Base-by-base conservation (phyloP, 2,888 invertebrate genomes). In the Phytoseiulus persimilis region DNA sequence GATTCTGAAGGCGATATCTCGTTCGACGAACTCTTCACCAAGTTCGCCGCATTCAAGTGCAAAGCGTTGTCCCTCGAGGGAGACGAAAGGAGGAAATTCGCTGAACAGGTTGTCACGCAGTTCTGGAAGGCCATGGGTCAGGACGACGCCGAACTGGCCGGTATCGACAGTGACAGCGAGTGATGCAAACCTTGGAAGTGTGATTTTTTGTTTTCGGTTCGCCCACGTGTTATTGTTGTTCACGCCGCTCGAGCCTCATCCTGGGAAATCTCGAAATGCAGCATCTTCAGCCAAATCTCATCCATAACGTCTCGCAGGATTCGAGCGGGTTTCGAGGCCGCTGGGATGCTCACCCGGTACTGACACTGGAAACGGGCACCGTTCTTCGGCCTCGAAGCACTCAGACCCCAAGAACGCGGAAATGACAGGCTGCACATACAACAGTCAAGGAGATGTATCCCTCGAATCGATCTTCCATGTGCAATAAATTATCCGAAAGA, bases 121-220 rank as follows among this genome's bases (percentile, higher is more conserved):
- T 95, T 95, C 92, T 95, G 95, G 95, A 94, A 94, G 92, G 95
- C 95, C 0, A 95, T 95, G 92, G 95, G 95, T 31, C 95, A 95
- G 31, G 95, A 95, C 92, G 93, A 93, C 46, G 95, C 95, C 91
- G 95, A 95, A 93, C 93, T 95, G 90, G 93, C 93, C 90, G 94
- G 92, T 33, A 90, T 92, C 28, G 91, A 92, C 32, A 92, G 91
- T 3, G 91, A 92, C 87, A 87, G 87, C 45, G 87, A 87, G 32
- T 87, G 23, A 87, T n/a, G 45, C 31, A 39, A 31, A 87, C 0
- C 31, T 33, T 32, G 84, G 18, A 28, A 84, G 31, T 2, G 65
- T 65, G 65, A 65, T 65, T 28, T 39, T 3, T 39, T 39, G 39
- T 39, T 39, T 39, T 39, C 14, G 28, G 28, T 23, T 65, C 1